phyloP scores from a whole-genome alignment of 2,797 vertebrate species.

The Centropyge bicolor region DNA sequence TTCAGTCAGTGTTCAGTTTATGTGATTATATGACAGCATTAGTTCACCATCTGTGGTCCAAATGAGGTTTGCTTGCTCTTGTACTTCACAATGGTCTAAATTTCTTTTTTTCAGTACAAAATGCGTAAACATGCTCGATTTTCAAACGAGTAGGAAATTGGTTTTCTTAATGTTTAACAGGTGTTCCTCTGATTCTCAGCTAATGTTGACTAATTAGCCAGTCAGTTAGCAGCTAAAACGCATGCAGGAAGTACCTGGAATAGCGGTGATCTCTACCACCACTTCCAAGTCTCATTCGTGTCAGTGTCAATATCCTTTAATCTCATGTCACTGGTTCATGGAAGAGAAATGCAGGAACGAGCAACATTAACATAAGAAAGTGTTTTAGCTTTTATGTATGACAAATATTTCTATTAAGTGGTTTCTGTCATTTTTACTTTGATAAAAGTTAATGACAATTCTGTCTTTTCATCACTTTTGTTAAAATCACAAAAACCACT shows the following conservation, averaged over 20 bases:
- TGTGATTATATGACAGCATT: constrained; percentile 1
- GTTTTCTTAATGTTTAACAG: constrained; percentile 62
- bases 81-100: constrained; percentile 21
- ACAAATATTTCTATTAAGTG: not conserved
- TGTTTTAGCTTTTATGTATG: not conserved
- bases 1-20: not conserved
- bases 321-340: not conserved
- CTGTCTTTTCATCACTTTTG: constrained; percentile 9
- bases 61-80: constrained; percentile 13
- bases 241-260: constrained; percentile 39
- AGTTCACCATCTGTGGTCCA: constrained; percentile 28
- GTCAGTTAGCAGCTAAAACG: constrained; percentile 40
- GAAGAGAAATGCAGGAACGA: not conserved
- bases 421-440: not conserved
- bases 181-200: constrained; percentile 56
- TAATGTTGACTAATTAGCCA: constrained; percentile 67
- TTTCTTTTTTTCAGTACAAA: not conserved
- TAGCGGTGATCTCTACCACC: constrained; percentile 19
- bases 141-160: constrained; percentile 41
- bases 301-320: not conserved
- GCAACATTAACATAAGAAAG: not conserved
- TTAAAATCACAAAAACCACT: constrained; percentile 7
- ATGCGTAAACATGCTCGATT: constrained; percentile 1
- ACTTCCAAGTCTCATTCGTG: constrained; percentile 31
- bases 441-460: not conserved